Conservation (phyloP, 2,113 vertebrate species). For the Rattus rattus region DNA sequence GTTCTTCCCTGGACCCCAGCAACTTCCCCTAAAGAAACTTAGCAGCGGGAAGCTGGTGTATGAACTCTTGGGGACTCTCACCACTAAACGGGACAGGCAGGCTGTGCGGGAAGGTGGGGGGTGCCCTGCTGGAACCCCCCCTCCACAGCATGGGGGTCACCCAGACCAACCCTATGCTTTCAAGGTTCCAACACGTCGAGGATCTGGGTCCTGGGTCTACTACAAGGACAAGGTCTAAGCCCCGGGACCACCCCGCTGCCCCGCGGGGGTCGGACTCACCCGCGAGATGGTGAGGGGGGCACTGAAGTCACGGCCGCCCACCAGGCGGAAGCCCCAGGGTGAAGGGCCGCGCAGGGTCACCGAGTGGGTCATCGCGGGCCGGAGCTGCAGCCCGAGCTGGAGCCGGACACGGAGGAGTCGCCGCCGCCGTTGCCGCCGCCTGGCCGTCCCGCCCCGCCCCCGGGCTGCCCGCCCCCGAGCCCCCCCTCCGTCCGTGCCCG, state of each 20-base stretch:
- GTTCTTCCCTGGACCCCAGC: neutral
- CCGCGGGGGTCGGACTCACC: conserved; percentile 87
- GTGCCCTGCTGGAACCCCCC: neutral
- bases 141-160: neutral
- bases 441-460: conserved; percentile 69
- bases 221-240: neutral
- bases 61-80: neutral
- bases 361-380: conserved; percentile 89
- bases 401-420: conserved; percentile 57
- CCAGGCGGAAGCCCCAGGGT: conserved; percentile 97
- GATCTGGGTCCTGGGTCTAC: neutral
- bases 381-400: conserved; percentile 58
- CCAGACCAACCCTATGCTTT: neutral
- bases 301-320: conserved; percentile 97
- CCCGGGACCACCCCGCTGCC: conserved; percentile 6
- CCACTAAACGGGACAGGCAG: neutral
- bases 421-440: conserved; percentile 61
- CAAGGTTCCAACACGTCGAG: conserved; percentile 42
- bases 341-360: conserved; percentile 95
- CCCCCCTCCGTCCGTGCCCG: conserved; percentile 59
- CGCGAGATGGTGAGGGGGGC: conserved; percentile 95
- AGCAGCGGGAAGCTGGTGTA: neutral
- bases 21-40: neutral
- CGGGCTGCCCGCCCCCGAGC: conserved; percentile 57
- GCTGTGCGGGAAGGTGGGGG: neutral